These are phyloP conservation scores for Tortricodes alternella DNA, from an alignment of 2,888 invertebrate genomes.

Conservation along the genomic window DNA sequence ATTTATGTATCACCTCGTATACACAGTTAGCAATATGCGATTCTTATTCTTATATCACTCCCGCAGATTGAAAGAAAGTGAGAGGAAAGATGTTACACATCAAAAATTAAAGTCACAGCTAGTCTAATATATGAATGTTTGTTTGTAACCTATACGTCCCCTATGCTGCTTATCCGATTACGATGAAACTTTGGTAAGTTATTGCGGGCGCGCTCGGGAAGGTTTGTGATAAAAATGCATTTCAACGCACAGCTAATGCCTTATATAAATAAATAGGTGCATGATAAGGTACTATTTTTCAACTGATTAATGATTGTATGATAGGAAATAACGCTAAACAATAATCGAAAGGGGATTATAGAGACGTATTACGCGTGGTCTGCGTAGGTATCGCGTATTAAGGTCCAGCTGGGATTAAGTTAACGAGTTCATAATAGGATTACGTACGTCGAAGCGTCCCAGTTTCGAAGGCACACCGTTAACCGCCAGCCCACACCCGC, in stretches of 20 bases:
- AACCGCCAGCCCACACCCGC: constrained; percentile 63
- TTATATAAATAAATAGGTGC: neutral
- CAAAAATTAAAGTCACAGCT: no score
- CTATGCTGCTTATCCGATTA: no score
- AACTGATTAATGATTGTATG: neutral
- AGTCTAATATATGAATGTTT: no score
- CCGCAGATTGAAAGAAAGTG: no score
- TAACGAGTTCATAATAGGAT: constrained; percentile 80
- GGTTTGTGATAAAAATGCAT: no score
- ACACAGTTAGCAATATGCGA: no score
- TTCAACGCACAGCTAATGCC: neutral
- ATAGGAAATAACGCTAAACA: neutral
- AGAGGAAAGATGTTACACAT: no score
- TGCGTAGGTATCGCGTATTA: constrained; percentile 38
- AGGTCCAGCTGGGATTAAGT: constrained; percentile 65
- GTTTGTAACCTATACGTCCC: no score
- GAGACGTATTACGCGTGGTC: constrained; percentile 8
- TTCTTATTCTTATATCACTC: no score
- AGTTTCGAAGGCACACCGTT: constrained; percentile 66
- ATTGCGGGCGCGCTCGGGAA: no score
- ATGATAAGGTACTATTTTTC: neutral
- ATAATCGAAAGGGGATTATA: constrained; percentile 15
- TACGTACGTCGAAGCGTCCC: constrained; percentile 70
- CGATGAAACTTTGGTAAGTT: no score
- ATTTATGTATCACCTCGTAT: no score